phyloP scores from a whole-genome alignment of 2,113 vertebrate species.

The Panthera leo region DNA sequence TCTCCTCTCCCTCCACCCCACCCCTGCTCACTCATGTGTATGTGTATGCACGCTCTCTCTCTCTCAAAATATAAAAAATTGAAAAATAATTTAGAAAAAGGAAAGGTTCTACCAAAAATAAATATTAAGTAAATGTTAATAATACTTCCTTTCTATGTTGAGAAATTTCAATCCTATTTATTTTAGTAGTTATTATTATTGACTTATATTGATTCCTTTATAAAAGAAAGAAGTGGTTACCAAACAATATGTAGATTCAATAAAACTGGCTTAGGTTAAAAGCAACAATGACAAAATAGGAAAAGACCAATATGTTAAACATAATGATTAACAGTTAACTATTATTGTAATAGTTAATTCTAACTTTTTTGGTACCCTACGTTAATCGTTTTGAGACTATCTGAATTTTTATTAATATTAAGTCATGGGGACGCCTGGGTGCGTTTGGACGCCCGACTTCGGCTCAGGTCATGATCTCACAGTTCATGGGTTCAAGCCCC shows the following conservation, averaged over 20 bases:
- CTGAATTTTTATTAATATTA: slow-evolving; percentile 10
- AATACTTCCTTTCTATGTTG: background rate
- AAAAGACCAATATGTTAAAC: background rate
- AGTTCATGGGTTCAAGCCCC: too few relatives aligned
- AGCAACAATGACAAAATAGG: background rate
- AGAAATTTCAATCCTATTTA: slow-evolving; percentile 35
- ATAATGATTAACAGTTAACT: background rate
- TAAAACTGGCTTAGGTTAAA: background rate
- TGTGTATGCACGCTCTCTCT: too few relatives aligned
- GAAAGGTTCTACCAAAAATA: too few relatives aligned
- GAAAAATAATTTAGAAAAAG: too few relatives aligned
- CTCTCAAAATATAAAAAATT: too few relatives aligned
- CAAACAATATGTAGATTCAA: background rate
- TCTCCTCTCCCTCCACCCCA: too few relatives aligned
- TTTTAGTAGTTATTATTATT: background rate
- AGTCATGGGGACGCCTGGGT: too few relatives aligned
- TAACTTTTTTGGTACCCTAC: background rate
- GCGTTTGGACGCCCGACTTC: too few relatives aligned
- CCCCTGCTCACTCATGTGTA: too few relatives aligned
- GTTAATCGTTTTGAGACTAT: background rate
- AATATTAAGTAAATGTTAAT: background rate
- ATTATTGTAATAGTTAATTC: background rate
- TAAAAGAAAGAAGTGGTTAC: background rate
- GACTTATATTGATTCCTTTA: slow-evolving; percentile 22
- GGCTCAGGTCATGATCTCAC: too few relatives aligned